Evolutionary conservation across 2,888 invertebrate species (phyloP), one percentile per base, ranked within the genome.

Genomic region (Arrhopalites spinosus): DNA sequence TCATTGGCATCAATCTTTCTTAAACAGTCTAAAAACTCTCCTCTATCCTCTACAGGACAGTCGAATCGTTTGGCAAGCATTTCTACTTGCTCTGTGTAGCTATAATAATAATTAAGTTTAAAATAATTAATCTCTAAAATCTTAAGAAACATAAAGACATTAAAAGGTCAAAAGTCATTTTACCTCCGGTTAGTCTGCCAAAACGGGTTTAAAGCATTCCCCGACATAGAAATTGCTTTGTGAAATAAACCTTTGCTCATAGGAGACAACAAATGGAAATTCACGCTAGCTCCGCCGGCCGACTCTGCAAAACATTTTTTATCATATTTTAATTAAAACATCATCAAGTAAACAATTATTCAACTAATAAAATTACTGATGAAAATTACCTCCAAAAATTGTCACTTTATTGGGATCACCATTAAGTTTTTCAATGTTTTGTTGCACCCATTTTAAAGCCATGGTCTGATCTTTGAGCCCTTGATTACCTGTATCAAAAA

Each of bases 401-500:
- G 79, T 79, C 0, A 79, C 73, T 13, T 29, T 43, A 2, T 68
- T 72, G 1, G 76, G 76, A 50, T 77, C 76, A 8, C 79, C 79
- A 15, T 77, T 77, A 73, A 78, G 77, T n/a, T 74, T 76, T 50
- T 63, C 45, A 1, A 79, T 79, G 7, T 76, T 73, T 11, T 71
- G 59, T 73, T 74, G 71, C 8, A 79, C 71, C 76, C 76, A 79
- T 25, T 73, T 30, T 20, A 79, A 69, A 17, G 77, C 79, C 27
- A 79, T 45, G 0, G 15, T 61, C 47, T 79, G 77, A 61, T 79
- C 79, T 64, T 79, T 79, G 1, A 79, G 45, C 0, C 78, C 78
- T 71, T 36, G 36, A 36, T 36, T 36, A 36, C 36, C 36, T n/a
- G n/a, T n/a, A n/a, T n/a, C n/a, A n/a, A n/a, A n/a, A n/a, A n/a